These are phyloP conservation scores for Scolopax bukidnonensis DNA, from an alignment of 2,797 vertebrate genomes.

Conservation along the genomic window DNA sequence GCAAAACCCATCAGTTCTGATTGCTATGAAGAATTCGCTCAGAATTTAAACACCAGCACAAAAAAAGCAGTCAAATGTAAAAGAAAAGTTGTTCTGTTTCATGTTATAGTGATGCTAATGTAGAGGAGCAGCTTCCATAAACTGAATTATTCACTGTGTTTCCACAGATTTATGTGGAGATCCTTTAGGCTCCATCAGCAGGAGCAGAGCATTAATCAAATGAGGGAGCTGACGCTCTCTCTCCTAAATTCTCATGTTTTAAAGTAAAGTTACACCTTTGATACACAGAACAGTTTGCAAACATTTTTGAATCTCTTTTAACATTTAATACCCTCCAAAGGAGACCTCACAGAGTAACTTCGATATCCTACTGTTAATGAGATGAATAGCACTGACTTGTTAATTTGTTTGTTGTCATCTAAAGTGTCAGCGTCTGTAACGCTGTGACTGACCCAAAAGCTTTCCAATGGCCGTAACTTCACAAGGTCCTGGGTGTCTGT, in stretches of 20 bases:
- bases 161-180: background rate
- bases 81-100: background rate
- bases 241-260: background rate
- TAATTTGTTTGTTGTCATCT: background rate
- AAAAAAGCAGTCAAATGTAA: background rate
- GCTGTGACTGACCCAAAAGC: background rate
- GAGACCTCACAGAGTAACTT: background rate
- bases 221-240: background rate
- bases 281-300: background rate
- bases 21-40: background rate
- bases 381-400: background rate
- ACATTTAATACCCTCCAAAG: background rate
- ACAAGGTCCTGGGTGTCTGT: background rate
- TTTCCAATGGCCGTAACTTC: background rate
- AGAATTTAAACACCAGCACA: background rate
- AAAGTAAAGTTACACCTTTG: background rate
- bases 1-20: background rate
- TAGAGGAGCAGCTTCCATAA: background rate
- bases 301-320: background rate
- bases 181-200: background rate
- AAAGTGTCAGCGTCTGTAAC: background rate
- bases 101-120: background rate
- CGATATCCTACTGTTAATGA: background rate
- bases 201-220: background rate
- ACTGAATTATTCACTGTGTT: background rate